These are phyloP conservation scores for Carterocephalus palaemon DNA, from an alignment of 2,888 invertebrate species.

Conservation along the genomic window DNA sequence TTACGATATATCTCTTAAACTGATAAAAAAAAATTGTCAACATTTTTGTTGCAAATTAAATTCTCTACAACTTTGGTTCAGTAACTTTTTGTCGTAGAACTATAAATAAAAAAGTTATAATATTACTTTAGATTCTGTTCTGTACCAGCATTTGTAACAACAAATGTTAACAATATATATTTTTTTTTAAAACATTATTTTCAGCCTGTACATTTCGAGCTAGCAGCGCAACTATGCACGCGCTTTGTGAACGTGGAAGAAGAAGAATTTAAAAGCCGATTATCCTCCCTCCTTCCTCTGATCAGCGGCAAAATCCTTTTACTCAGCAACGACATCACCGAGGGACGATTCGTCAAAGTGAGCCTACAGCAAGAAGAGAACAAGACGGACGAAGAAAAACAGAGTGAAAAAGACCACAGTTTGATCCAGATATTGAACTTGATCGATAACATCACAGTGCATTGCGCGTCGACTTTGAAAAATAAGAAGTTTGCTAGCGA, in stretches of 20 bases:
- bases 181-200: too few relatives aligned
- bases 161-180: too few relatives aligned
- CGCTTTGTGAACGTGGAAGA: constrained; percentile 89
- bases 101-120: too few relatives aligned
- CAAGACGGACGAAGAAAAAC: constrained; percentile 77
- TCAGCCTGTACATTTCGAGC: constrained; percentile 83
- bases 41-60: too few relatives aligned
- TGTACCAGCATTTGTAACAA: too few relatives aligned
- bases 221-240: constrained; percentile 88
- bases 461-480: constrained; percentile 80
- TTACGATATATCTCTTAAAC: too few relatives aligned
- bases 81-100: too few relatives aligned
- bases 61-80: too few relatives aligned
- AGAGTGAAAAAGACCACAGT: constrained; percentile 84
- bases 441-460: constrained; percentile 82
- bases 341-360: constrained; percentile 80
- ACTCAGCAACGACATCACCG: constrained; percentile 66
- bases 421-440: constrained; percentile 86
- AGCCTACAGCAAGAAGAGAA: constrained; percentile 57
- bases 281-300: constrained; percentile 81
- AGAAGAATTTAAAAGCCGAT: constrained; percentile 82
- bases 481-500: constrained; percentile 63
- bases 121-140: too few relatives aligned
- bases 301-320: constrained; percentile 74
- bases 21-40: too few relatives aligned